These are phyloP conservation scores for Heliconius eleuchia DNA, from an alignment of 1,140 invertebrate species.

Conservation along the genomic window DNA sequence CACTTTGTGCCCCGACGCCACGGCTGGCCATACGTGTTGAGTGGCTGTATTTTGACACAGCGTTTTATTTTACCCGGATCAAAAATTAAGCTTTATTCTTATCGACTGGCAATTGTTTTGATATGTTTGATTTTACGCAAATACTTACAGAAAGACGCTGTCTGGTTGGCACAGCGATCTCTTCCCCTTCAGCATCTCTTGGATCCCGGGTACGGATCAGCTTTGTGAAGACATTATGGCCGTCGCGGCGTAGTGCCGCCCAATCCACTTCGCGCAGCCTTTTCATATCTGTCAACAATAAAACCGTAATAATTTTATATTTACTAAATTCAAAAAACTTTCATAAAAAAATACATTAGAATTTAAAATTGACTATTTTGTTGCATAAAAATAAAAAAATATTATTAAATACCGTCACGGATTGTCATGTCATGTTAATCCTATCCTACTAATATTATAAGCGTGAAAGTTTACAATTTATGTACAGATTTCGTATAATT, in stretches of 20 bases:
- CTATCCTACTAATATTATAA: too few relatives aligned
- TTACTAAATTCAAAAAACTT: too few relatives aligned
- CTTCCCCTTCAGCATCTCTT: slow-evolving; percentile 47
- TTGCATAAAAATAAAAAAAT: too few relatives aligned
- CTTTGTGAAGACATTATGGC: slow-evolving; percentile 64
- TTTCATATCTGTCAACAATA: slow-evolving; percentile 24
- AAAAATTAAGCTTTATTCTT: background rate
- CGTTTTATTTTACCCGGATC: too few relatives aligned
- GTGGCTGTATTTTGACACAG: too few relatives aligned
- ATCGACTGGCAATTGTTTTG: background rate
- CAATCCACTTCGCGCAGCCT: slow-evolving; percentile 62
- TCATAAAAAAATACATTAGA: background rate
- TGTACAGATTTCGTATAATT: background rate
- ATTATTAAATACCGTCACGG: too few relatives aligned
- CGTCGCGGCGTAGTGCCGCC: slow-evolving; percentile 48
- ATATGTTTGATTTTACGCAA: background rate
- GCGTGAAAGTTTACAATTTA: too few relatives aligned
- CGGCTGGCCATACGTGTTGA: too few relatives aligned
- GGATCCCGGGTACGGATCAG: slow-evolving; percentile 67
- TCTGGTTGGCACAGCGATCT: slow-evolving; percentile 47
- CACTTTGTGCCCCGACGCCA: too few relatives aligned
- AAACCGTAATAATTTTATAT: too few relatives aligned
- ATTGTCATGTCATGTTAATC: too few relatives aligned
- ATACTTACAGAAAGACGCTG: slow-evolving; percentile 64
- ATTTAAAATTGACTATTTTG: too few relatives aligned